Evolutionary conservation across 2,888 invertebrate genomes (phyloP), one percentile per base, ranked within the genome.

Genomic region (Bombylius major): DNA sequence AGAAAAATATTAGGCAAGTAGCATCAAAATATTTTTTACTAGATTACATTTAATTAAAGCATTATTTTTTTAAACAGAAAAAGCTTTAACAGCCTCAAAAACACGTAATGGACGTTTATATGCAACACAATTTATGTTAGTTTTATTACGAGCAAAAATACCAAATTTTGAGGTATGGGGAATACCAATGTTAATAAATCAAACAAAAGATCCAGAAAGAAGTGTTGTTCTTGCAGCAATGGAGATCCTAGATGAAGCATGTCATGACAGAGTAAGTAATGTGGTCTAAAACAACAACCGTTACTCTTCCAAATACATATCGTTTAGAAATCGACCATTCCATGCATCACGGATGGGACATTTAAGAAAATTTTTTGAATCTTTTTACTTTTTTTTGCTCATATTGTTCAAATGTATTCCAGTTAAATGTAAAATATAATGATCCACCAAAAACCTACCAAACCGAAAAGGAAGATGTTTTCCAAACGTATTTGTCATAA

Each of bases 191-290:
- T 77, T 98, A 52, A 83, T 92, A 31, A 83, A 83, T 54, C 93
- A 94, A 75, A 78, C 97, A 44, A 84, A 85, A 62, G 98, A 98
- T 70, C 79, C 82, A 59, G 89, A 88, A 57, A 83, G 84, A 60
- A 81, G 85, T 46, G 88, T 97, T 36, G 84, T 86, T 9, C 77
- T 88, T 63, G 82, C 87, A 11, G 92, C 96, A 6, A 76, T 94
- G 55, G 82, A 84, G 62, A 86, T 88, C 56, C 77, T 97, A 48
- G 90, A 94, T 67, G 97, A 97, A 77, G 91, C 94, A n/a, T 90
- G 90, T 69, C 91, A 92, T 73, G 84, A 92, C 61, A 83, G 86
- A 68, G 88, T 88, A 49, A 44, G 33, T 49, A 23, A 23, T 23
- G 23, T 3, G 23, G 3, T 23, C 23, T 23, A 23, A 23, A 3